Evolutionary conservation across 2,797 vertebrate species (phyloP), one percentile per base, ranked within the genome.

Genomic region (Sphenodon punctatus): DNA sequence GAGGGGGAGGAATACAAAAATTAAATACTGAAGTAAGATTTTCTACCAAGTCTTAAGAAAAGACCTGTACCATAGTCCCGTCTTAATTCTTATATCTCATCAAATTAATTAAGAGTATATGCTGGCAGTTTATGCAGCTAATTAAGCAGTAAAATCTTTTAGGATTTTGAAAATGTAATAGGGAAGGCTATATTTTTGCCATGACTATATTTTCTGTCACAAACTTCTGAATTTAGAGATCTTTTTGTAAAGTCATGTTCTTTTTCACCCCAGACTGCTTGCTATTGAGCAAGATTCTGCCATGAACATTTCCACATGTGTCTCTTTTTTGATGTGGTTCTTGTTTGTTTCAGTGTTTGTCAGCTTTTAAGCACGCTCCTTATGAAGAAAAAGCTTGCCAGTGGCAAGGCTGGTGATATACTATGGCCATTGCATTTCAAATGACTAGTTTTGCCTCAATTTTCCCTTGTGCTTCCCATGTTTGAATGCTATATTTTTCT

Each of bases 91-190:
- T 36, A 65, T 19, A 38, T 61, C 22, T 55, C 39, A 59, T 56
- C 45, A 61, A 45, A 80, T 27, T 61, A 74, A 74, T 80, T 73
- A 80, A 38, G 56, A 32, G 56, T 12, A 46, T 23, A 45, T 43
- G 30, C 32, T 36, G 66, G 58, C 20, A 38, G 38, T 30, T 64
- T 51, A 72, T 27, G 23, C 36, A 66, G 22, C 39, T 73, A 67
- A 72, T 67, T 36, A 49, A 42, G 43, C 63, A 67, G 59, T 34
- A 63, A 38, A 41, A n/a, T 48, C 59, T 49, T 34, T 68, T 41
- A 58, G 32, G 25, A n/a, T 56, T 27, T 38, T 46, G 34, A 63
- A 49, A 38, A 23, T 68, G 39, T 25, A 56, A 41, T 9, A 74
- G 34, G 22, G 10, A 23, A 23, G 23, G 55, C 13, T n/a, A 25